phyloP scores from a whole-genome alignment of 2,113 vertebrate genomes.

The Cisticola juncidis region DNA sequence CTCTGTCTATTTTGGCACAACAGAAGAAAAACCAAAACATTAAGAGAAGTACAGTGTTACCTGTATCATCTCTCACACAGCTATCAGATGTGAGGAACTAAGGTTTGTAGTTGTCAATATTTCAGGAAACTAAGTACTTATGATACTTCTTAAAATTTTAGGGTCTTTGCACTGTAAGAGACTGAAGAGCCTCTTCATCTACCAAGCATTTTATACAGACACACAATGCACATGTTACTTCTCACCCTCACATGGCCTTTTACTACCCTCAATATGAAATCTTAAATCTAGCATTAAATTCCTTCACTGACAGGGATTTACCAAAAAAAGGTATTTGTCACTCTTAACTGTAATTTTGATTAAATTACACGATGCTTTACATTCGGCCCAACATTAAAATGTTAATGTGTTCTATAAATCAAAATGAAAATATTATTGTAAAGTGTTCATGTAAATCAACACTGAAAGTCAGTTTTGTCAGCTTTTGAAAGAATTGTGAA shows the following conservation, averaged over 20 bases:
- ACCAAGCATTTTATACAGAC: conserved; percentile 24
- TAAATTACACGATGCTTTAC: background rate
- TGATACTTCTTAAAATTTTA: background rate
- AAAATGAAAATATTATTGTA: background rate
- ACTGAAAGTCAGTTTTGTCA: background rate
- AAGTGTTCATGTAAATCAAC: background rate
- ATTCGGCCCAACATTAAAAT: conserved; percentile 26
- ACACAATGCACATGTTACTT: conserved; percentile 11
- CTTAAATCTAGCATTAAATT: conserved; percentile 43
- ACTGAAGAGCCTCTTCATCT: background rate
- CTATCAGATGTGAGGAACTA: background rate
- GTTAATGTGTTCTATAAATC: conserved; percentile 14
- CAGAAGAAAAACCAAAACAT: background rate
- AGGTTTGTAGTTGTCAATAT: background rate
- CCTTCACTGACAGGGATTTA: conserved; percentile 16
- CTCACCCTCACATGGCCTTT: conserved; percentile 39
- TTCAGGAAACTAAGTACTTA: background rate
- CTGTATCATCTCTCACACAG: background rate
- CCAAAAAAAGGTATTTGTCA: background rate
- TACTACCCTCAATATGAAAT: conserved; percentile 43
- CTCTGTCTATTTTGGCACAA: background rate
- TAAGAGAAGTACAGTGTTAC: background rate
- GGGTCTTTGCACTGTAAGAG: background rate
- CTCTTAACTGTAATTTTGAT: conserved; percentile 25
- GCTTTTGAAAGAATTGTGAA: background rate